Evolutionary conservation across 2,797 vertebrate genomes (phyloP).

Genomic region (Carcharodon carcharias): DNA sequence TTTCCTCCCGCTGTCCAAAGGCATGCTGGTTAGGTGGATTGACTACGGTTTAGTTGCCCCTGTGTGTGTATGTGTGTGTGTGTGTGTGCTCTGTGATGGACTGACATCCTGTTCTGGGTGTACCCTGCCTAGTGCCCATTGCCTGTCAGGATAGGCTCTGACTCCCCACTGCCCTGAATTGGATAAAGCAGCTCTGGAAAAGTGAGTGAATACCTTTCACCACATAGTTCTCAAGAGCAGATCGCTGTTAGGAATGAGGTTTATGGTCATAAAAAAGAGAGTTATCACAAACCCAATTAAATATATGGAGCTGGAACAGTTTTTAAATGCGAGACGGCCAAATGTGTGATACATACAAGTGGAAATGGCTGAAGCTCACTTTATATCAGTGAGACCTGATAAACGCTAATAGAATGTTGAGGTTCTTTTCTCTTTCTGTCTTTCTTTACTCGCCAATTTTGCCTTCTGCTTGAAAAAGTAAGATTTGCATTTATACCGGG

Average conservation of each 20-base stretch:
- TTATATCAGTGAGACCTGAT: not conserved
- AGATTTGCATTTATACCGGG: not conserved
- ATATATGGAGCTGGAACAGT: not conserved
- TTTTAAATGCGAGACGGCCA: not conserved
- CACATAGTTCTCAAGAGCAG: not conserved
- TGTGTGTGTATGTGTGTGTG: no score
- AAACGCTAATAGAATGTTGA: not conserved
- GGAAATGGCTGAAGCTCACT: not conserved
- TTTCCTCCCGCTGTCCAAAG: no score
- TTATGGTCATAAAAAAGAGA: not conserved
- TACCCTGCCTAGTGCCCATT: no score
- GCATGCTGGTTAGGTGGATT: no score
- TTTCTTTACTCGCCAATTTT: not conserved
- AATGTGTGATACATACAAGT: not conserved
- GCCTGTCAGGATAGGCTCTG: no score
- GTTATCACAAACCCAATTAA: not conserved
- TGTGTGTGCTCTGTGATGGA: no score
- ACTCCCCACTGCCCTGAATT: no score
- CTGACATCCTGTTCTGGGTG: no score
- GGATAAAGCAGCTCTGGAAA: no score
- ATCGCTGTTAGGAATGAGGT: slow-evolving; percentile 8
- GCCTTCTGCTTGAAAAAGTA: not conserved
- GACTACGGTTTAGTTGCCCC: no score
- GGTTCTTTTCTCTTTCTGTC: not conserved
- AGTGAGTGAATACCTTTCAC: no score